Conservation (phyloP, 2,113 vertebrate genomes). For the Indicator indicator region DNA sequence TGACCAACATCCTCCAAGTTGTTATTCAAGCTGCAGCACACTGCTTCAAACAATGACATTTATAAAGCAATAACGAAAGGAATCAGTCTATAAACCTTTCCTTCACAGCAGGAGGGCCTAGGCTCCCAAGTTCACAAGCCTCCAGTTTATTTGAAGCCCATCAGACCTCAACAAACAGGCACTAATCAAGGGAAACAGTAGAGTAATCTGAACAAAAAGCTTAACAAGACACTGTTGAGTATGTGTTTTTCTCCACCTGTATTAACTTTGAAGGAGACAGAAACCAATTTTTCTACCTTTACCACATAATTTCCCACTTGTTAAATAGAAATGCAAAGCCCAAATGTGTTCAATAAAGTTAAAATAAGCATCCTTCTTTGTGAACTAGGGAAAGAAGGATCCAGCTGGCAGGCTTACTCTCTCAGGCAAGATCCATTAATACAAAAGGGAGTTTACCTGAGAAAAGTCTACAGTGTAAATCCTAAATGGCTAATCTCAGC, state of each 20-base stretch:
- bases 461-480: not conserved
- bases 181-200: constrained; percentile 18
- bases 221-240: not conserved
- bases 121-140: constrained; percentile 27
- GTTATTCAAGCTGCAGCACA: not conserved
- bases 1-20: not conserved
- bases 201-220: not conserved
- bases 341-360: constrained; percentile 1
- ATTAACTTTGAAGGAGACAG: constrained; percentile 13
- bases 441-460: constrained; percentile 9
- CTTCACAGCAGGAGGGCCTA: constrained; percentile 39
- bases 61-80: constrained; percentile 67
- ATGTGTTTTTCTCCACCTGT: not conserved
- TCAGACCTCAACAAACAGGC: constrained; percentile 36
- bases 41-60: constrained; percentile 50
- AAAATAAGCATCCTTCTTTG: constrained; percentile 1
- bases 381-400: not conserved
- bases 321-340: not conserved
- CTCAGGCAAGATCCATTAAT: constrained; percentile 2
- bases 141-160: constrained; percentile 48
- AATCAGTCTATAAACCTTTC: constrained; percentile 71
- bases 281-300: constrained; percentile 1
- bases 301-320: not conserved
- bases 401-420: not conserved
- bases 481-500: constrained; percentile 14